Conservation (phyloP, 2,888 invertebrate genomes). For the Dryadula phaetusa region DNA sequence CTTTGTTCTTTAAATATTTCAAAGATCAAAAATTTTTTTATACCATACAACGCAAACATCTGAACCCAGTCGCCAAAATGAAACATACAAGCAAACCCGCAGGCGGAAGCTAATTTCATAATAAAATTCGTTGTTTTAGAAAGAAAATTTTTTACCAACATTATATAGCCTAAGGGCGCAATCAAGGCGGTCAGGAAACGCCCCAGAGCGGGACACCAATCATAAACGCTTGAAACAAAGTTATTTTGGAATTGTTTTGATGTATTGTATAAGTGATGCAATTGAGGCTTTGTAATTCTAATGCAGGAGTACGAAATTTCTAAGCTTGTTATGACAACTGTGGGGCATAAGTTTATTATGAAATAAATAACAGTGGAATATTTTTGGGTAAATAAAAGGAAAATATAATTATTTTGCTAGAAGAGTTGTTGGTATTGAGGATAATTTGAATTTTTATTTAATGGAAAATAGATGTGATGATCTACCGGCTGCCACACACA, state of each 20-base stretch:
- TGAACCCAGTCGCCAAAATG: background rate
- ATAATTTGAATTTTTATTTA: too few relatives aligned
- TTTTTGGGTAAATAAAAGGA: too few relatives aligned
- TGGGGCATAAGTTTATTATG: background rate
- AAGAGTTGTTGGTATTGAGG: too few relatives aligned
- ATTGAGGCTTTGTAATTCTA: conserved; percentile 16
- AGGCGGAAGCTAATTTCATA: conserved; percentile 19
- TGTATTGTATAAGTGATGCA: conserved; percentile 13
- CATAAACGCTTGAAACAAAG: conserved; percentile 29
- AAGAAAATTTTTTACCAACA: conserved; percentile 19
- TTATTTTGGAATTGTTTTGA: conserved; percentile 28
- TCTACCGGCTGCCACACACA: too few relatives aligned
- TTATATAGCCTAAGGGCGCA: conserved; percentile 22
- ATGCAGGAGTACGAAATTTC: too few relatives aligned
- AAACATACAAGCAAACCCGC: conserved; percentile 3
- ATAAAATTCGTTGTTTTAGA: conserved; percentile 23
- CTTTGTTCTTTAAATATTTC: too few relatives aligned
- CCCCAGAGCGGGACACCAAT: conserved; percentile 33
- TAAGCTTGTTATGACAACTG: background rate
- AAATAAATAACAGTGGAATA: too few relatives aligned
- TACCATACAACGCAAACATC: background rate
- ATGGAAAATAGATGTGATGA: too few relatives aligned
- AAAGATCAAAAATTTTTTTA: too few relatives aligned
- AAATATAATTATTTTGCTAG: too few relatives aligned
- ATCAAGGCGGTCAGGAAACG: conserved; percentile 36